phyloP scores from a whole-genome alignment of 30 jellyfish, hydroid and myxozoan genomes.

The Hydractinia echinata region DNA sequence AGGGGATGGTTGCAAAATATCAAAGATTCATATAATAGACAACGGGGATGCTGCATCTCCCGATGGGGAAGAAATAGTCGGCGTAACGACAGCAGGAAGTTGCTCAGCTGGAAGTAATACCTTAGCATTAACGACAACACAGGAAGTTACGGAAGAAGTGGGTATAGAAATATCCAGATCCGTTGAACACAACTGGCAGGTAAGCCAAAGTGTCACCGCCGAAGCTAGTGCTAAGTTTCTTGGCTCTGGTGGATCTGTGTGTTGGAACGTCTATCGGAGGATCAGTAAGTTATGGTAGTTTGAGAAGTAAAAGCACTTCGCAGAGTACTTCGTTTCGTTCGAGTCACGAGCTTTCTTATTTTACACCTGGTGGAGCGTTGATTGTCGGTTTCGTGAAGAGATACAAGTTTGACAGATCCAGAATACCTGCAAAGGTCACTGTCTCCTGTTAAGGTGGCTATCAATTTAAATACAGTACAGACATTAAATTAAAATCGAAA shows the following conservation, averaged over 20 bases:
- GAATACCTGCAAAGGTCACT: slow-evolving; percentile 17
- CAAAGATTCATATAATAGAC: no score
- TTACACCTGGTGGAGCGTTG: slow-evolving; percentile 36
- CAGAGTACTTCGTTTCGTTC: neutral
- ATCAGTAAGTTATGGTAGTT: slow-evolving; percentile 10
- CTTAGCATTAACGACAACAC: no score
- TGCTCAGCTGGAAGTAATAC: no score
- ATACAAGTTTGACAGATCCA: slow-evolving; percentile 20
- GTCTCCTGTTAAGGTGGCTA: slow-evolving; percentile 9
- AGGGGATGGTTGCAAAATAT: neutral
- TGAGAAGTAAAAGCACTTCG: slow-evolving; percentile 6
- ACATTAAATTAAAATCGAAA: neutral
- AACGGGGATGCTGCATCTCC: no score
- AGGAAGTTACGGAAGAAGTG: no score
- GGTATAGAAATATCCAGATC: no score
- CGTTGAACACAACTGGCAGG: no score
- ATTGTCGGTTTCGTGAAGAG: slow-evolving; percentile 22
- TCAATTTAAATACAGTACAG: neutral
- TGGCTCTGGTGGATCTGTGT: neutral
- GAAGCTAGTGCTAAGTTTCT: no score
- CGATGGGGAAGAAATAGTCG: no score
- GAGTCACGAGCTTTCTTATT: neutral
- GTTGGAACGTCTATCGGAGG: slow-evolving; percentile 28
- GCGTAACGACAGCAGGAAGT: no score
- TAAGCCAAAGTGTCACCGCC: no score